These are phyloP conservation scores for Microcebus griseorufus DNA, from an alignment of 2,113 vertebrate genomes.

Conservation along the genomic window DNA sequence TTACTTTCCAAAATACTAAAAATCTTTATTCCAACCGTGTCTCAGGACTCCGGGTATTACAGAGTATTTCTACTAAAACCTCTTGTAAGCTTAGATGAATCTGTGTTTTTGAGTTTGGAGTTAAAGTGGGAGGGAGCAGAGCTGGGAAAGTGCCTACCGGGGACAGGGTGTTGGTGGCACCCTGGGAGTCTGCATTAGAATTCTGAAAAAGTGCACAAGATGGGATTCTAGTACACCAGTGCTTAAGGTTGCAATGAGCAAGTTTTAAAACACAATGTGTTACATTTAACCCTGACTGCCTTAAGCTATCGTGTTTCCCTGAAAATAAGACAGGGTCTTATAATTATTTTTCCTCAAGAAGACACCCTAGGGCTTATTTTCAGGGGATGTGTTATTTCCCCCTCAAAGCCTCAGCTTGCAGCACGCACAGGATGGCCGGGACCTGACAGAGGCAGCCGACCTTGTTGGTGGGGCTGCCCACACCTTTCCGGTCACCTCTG, in stretches of 20 bases:
- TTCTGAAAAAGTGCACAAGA: background rate
- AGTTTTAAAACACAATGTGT: background rate
- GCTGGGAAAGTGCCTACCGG: background rate
- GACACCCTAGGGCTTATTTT: too few species aligned
- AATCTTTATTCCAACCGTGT: background rate
- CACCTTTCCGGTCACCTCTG: too few species aligned
- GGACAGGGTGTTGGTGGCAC: background rate
- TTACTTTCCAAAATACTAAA: background rate
- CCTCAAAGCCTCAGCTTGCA: too few species aligned
- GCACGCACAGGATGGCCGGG: too few species aligned
- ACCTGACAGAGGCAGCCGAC: too few species aligned
- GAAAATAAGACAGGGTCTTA: too few species aligned
- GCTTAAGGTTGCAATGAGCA: background rate
- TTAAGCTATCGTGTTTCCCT: accelerated
- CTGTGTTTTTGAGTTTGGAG: background rate
- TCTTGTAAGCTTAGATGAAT: background rate
- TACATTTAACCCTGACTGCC: background rate
- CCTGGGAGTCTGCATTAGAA: background rate
- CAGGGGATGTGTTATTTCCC: too few species aligned
- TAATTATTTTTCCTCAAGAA: too few species aligned
- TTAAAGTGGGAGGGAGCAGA: background rate
- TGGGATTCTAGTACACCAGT: too few species aligned
- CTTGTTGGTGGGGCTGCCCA: too few species aligned
- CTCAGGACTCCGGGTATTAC: background rate
- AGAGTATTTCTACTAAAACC: background rate